Base-by-base conservation (phyloP, 92 coral and sea anemone genomes). In the Ricordea florida region DNA sequence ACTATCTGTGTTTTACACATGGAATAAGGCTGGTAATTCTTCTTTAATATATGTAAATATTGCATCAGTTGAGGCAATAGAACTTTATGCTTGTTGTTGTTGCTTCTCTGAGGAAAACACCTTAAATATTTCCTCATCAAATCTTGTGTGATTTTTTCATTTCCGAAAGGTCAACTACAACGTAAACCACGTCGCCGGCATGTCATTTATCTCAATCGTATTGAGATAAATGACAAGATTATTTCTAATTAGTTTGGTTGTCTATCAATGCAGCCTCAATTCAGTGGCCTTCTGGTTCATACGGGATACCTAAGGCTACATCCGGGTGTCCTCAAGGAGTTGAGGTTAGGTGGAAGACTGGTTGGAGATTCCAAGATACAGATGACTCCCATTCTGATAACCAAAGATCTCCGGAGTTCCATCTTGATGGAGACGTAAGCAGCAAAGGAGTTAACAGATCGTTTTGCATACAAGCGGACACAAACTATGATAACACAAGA, bases 221-320 rank as follows among this genome's bases (percentile, higher is more conserved):
- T 44, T 24, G 51, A 44, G 1, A 6, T 44, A 1, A 13, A 23
- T 25, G 27, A 21, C 10, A 7, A 23, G n/a, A 20, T 24, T 1
- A 7, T 53, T 10, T 25, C 15, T 13, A 44, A 24, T 11, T 11
- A 1, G 31, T 36, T 35, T 10, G 0, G 11, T 43, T 62, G 5
- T 0, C n/a, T n/a, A n/a, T n/a, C n/a, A n/a, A n/a, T n/a, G n/a
- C n/a, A 55, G 81, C 16, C 21, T 18, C 48, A 1, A 17, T n/a
- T 62, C 57, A 13, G 25, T 91, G 97, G 97, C 97, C 97, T 16
- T 31, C 49, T 13, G 97, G 93, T 37, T 35, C 61, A 18, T 91
- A 88, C 58, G 93, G 93, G 7, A 48, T 91, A 22, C 91, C 92
- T 11, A 87, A 84, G 31, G 78, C 97, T 26, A 10, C 34, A 24